phyloP scores from a whole-genome alignment of 2,888 invertebrate genomes.

The Mythimna impura region DNA sequence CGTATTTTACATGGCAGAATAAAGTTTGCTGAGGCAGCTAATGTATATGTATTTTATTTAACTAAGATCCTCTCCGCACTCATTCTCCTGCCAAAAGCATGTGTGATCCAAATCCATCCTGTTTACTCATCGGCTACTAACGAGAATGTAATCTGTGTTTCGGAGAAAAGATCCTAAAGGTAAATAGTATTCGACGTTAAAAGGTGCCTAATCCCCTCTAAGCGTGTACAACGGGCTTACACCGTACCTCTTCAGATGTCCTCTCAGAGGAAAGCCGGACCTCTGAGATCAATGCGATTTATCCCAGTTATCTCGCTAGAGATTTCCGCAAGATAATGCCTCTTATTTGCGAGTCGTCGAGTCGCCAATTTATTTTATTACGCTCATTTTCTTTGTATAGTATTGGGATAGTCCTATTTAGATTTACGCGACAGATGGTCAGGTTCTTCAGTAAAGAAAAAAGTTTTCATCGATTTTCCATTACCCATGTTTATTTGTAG shows the following conservation, averaged over 20 bases:
- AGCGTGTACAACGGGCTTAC: slow-evolving; percentile 87
- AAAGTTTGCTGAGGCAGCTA: too few relatives aligned
- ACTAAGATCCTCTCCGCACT: slow-evolving; percentile 27
- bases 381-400: slow-evolving; percentile 61
- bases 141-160: slow-evolving; percentile 76
- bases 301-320: slow-evolving; percentile 71
- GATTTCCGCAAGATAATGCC: slow-evolving; percentile 79
- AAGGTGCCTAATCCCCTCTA: slow-evolving; percentile 86
- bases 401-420: slow-evolving; percentile 46
- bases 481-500: background rate
- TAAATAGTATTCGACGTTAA: slow-evolving; percentile 87
- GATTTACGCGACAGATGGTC: slow-evolving; percentile 21
- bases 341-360: slow-evolving; percentile 72
- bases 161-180: slow-evolving; percentile 73
- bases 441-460: background rate
- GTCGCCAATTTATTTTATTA: slow-evolving; percentile 69
- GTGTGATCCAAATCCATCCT: slow-evolving; percentile 64
- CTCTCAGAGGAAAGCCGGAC: slow-evolving; percentile 81
- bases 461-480: slow-evolving; percentile 2
- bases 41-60: slow-evolving; percentile 28
- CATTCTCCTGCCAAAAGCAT: slow-evolving; percentile 48
- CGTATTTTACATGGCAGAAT: too few relatives aligned
- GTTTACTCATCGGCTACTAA: slow-evolving; percentile 74
- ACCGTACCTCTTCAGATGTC: slow-evolving; percentile 79
- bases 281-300: slow-evolving; percentile 85